phyloP scores from a whole-genome alignment of 2,888 invertebrate species.

The Calliopum simillimum region DNA sequence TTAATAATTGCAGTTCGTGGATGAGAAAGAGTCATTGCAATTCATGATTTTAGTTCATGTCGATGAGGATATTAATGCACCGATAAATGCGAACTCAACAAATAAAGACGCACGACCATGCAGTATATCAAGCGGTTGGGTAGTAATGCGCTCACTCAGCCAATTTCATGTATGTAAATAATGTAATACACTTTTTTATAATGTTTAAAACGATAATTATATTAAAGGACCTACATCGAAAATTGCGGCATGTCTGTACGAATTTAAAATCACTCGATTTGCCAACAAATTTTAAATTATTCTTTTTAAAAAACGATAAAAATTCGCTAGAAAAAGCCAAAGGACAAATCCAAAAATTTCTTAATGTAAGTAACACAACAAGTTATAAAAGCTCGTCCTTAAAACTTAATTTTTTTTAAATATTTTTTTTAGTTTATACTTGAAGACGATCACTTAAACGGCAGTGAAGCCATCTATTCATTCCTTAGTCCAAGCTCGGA shows the following conservation, averaged over 20 bases:
- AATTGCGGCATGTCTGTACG: constrained; percentile 83
- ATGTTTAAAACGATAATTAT: neutral
- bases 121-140: constrained; percentile 76
- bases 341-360: constrained; percentile 84
- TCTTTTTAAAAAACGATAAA: constrained; percentile 85
- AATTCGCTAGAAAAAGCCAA: constrained; percentile 86
- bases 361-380: constrained; percentile 74
- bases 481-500: constrained; percentile 94
- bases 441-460: constrained; percentile 87
- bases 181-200: neutral
- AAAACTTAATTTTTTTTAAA: constrained; percentile 4
- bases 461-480: constrained; percentile 89
- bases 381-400: neutral
- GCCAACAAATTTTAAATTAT: constrained; percentile 84
- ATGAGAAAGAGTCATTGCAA: constrained; percentile 72
- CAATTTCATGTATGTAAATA: constrained; percentile 71
- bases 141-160: constrained; percentile 73
- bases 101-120: constrained; percentile 62
- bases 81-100: constrained; percentile 46
- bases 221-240: constrained; percentile 83
- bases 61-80: constrained; percentile 69
- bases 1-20: constrained; percentile 40
- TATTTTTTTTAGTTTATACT: constrained; percentile 76
- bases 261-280: constrained; percentile 85
- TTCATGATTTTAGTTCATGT: constrained; percentile 87